Conservation (phyloP, 2,888 invertebrate species). For the Eucriotettix oculatus region DNA sequence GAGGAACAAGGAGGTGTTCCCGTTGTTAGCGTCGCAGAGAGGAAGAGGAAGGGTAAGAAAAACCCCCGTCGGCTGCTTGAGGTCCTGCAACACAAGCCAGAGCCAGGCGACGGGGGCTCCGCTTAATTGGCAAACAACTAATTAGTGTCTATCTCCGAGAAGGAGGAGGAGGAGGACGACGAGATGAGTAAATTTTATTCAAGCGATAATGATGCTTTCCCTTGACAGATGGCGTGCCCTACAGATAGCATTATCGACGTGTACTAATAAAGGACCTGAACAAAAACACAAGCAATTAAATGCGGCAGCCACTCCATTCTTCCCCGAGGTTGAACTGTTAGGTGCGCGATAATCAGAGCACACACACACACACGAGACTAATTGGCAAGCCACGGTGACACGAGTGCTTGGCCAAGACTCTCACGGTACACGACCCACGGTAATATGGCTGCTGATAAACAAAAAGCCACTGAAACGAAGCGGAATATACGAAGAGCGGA, state of each 20-base stretch:
- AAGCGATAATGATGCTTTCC: background rate
- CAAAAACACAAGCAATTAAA: background rate
- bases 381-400: no score
- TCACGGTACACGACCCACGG: no score
- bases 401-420: no score
- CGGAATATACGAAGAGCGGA: no score
- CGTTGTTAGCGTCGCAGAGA: no score
- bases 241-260: background rate
- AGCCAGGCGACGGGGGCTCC: background rate
- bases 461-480: no score
- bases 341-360: background rate
- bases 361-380: no score
- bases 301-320: background rate
- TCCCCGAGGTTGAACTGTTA: background rate
- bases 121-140: background rate
- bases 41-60: no score
- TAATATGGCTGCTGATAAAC: no score
- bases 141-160: background rate
- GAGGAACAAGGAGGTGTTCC: no score
- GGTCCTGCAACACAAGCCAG: background rate
- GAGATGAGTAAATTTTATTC: background rate
- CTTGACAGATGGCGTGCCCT: background rate
- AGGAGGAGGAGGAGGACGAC: background rate
- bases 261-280: background rate
- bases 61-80: no score